These are phyloP conservation scores for Valencia hispanica DNA, from an alignment of 2,797 vertebrate genomes.

Conservation along the genomic window DNA sequence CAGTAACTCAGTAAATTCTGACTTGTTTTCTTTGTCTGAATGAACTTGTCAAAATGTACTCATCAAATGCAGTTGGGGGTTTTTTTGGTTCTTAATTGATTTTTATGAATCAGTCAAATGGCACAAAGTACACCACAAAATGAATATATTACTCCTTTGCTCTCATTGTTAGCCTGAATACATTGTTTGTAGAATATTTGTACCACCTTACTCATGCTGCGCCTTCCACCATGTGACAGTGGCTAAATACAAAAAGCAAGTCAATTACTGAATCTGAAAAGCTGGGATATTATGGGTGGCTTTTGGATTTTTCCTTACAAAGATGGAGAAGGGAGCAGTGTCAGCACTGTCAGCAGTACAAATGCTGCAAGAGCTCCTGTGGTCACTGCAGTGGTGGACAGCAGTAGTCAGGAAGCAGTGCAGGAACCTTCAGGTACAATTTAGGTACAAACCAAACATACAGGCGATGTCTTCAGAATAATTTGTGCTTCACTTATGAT, in stretches of 20 bases:
- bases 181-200: background rate
- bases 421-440: too few relatives aligned
- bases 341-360: too few relatives aligned
- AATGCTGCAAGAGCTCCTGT: too few relatives aligned
- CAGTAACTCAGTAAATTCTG: background rate
- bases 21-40: background rate
- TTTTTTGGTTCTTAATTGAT: background rate
- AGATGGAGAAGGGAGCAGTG: too few relatives aligned
- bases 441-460: too few relatives aligned
- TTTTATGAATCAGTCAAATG: background rate
- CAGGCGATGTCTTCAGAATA: too few relatives aligned
- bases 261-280: too few relatives aligned
- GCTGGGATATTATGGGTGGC: too few relatives aligned
- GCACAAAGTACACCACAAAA: background rate
- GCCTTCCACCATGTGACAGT: background rate
- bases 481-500: too few relatives aligned
- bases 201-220: background rate
- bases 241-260: background rate
- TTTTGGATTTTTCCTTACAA: too few relatives aligned
- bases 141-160: background rate
- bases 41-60: background rate
- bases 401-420: too few relatives aligned
- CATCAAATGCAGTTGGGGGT: background rate
- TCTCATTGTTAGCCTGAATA: background rate
- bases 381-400: too few relatives aligned